Base-by-base conservation (phyloP, 2,113 vertebrate species). In the Centropristis striata region DNA sequence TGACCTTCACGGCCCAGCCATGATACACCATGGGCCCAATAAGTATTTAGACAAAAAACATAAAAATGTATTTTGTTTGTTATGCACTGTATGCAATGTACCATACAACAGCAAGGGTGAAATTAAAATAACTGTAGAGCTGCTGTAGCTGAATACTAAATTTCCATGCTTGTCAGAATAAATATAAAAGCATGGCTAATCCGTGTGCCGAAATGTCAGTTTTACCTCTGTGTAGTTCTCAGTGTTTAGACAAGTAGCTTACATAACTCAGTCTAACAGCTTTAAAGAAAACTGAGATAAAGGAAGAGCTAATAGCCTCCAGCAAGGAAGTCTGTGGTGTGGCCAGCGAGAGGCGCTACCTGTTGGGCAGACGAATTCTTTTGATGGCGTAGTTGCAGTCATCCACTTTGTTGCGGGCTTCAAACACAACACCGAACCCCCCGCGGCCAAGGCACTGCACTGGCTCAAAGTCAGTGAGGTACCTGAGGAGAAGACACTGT, bases 331-430 rank as follows among this genome's bases (percentile, higher is more conserved):
- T 14, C 0, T 12, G 51, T n/a, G 75, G n/a, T 46, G 36, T 20
- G 63, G 37, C 14, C 11, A 44, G 54, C 1, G 14, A 7, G 54
- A 25, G 80, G 27, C 18, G 25, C 83, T 95, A 99, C 98, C 98
- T 97, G 92, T 99, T 99, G 60, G 98, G 98, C 61, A 99, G 95
- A 8, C 97, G 97, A 85, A 99, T 99, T 83, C 98, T 96, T 93
- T 99, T 99, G 94, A 99, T 99, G 66, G 98, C 98, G 21, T 99
- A 99, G 90, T 99, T 96, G 92, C 98, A 99, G 91, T 99, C 98
- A 16, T 99, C 98, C 67, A 99, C 98, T 95, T 99, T 97, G 94
- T 99, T 99, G 83, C 93, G 96, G 59, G 98, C 98, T 94, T 99
- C 97, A 93, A 99, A 99, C 74, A 99, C 98, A 0, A 99, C 98